Conservation (phyloP, 2,888 invertebrate genomes). For the Phanerotoma sp. region DNA sequence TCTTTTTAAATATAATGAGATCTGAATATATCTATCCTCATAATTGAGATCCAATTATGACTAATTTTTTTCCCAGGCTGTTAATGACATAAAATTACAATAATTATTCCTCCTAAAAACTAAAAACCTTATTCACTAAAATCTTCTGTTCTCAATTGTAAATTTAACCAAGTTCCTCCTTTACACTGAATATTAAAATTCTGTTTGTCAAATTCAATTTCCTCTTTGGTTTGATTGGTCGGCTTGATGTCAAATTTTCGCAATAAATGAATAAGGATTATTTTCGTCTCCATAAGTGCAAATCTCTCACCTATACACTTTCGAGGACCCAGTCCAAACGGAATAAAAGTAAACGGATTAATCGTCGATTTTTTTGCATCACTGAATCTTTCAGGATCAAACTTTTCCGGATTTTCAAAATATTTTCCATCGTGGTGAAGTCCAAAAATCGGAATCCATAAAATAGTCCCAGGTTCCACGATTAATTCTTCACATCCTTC, state of each 20-base stretch:
- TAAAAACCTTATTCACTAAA: neutral
- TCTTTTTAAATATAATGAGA: too few species aligned
- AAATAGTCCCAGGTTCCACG: slow-evolving; percentile 24
- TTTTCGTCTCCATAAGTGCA: slow-evolving; percentile 30
- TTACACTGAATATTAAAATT: slow-evolving; percentile 20
- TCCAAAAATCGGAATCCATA: slow-evolving; percentile 33
- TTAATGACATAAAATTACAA: too few species aligned
- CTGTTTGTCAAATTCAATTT: slow-evolving; percentile 38
- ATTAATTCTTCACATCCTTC: slow-evolving; percentile 14
- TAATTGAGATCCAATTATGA: too few species aligned
- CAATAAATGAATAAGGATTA: slow-evolving; percentile 25
- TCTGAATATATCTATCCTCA: too few species aligned
- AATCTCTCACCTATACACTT: slow-evolving; percentile 32
- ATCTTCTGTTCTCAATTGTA: slow-evolving; percentile 17
- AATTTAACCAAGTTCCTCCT: slow-evolving; percentile 29
- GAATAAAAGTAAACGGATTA: slow-evolving; percentile 39
- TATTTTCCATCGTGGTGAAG: slow-evolving; percentile 40
- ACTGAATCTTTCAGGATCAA: slow-evolving; percentile 36
- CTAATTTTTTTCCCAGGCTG: too few species aligned
- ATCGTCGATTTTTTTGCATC: slow-evolving; percentile 31
- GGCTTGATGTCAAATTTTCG: slow-evolving; percentile 36
- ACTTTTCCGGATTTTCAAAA: slow-evolving; percentile 33
- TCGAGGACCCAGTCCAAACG: slow-evolving; percentile 43
- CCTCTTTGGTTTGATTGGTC: slow-evolving; percentile 53
- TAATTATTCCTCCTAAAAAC: too few species aligned